Evolutionary conservation across 2,888 invertebrate species (phyloP), one percentile per base, ranked within the genome.

Genomic region (Nymphalis polychloros): DNA sequence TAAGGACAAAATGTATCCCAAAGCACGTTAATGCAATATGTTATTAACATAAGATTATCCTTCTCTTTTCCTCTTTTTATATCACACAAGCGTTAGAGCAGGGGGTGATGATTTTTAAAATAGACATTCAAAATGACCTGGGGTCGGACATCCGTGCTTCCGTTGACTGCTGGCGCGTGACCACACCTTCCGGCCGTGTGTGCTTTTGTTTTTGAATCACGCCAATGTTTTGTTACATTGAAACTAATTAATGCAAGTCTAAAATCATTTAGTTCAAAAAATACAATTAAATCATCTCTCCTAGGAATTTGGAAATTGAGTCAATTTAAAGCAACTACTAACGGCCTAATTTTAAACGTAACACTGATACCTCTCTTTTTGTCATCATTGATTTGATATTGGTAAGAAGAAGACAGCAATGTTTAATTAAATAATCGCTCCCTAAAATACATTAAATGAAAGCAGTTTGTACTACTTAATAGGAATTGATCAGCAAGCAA

Each of bases 81-180:
- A 27, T 31, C 10, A 17, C 6, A 7, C 49, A 49, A 31, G 48
- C 41, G 41, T 57, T 57, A 57, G 57, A 57, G 41, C 13, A 61
- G 49, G 23, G 64, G 61, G 64, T 73, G 65, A 13, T 31, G 49
- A 60, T 49, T 67, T 59, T 63, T 64, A 65, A 41, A 67, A 70
- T 63, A 67, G 55, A 69, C 67, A 75, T 74, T 73, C 68, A 71
- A 72, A 75, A 71, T 70, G 68, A 64, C 70, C 74, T 76, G 78
- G 81, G 81, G 80, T 84, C 87, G 88, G 86, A 90, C 84, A 87
- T 89, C 90, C 92, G 89, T 83, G 85, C 80, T 89, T 90, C 89
- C 90, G 86, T 75, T 81, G 79, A 57, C 74, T 77, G 83, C 69
- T 83, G 82, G 78, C 79, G 87, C 91, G 87, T 90, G 92, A 90